Evolutionary conservation across 2,797 vertebrate species (phyloP), one percentile per base, ranked within the genome.

Genomic region (Vireo griseus): DNA sequence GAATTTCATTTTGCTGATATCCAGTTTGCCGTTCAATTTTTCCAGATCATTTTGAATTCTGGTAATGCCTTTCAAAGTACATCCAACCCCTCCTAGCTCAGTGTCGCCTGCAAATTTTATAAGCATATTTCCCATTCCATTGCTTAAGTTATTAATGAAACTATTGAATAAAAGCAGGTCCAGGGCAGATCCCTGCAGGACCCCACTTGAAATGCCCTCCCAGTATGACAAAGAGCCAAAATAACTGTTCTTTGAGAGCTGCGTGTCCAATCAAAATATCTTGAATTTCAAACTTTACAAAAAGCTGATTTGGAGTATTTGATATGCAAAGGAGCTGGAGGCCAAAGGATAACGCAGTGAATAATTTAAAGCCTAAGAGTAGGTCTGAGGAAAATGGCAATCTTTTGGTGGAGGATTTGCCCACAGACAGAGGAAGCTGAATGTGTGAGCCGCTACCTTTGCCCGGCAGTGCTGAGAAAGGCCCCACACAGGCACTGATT

Each of bases 101-200:
- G 75, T 67, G 68, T 94, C 6, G 0, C 77, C 74, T 96, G 89
- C 87, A 96, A 90, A 87, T 96, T 92, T 94, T 80, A 94, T 93
- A 86, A 92, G 82, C 54, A 11, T 77, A 88, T 94, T 77, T 61
- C 76, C 82, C 47, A 90, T 81, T 86, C 82, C 39, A 16, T 22
- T 86, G 79, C 65, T 17, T 92, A 92, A 95, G 73, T 94, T 95
- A 95, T 94, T 95, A 96, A 90, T 94, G 90, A 94, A 94, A 94
- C 63, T 48, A 55, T 44, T 68, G 80, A 93, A 91, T 58, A 88
- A 80, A 84, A 91, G 76, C 25, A 81, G 85, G 76, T 75, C 69
- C 66, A 72, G 76, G 79, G 79, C 90, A 95, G 87, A 84, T 91
- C 65, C 85, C 75, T 74, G 85, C 65, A 90, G 91, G 54, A 95